Evolutionary conservation across 2,888 invertebrate species (phyloP).

Genomic region (Macrosoma leucophasiata): DNA sequence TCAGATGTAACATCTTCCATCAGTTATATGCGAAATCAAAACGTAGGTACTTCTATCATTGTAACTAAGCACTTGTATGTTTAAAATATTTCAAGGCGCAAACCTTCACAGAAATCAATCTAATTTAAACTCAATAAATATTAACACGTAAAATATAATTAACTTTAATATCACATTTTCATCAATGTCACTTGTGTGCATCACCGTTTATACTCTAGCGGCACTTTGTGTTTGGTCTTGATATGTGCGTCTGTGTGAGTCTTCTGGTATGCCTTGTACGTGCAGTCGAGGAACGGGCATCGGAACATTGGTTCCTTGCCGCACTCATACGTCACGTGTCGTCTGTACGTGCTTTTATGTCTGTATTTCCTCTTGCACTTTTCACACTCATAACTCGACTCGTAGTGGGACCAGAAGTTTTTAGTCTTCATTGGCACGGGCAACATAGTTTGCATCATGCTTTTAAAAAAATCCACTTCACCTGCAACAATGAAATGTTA

Average conservation of each 20-base stretch:
- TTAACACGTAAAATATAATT: conserved; percentile 34
- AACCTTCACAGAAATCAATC: too few relatives aligned
- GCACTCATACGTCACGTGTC: conserved; percentile 81
- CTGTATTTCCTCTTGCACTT: conserved; percentile 84
- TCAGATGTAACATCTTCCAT: too few relatives aligned
- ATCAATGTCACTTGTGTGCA: conserved; percentile 26
- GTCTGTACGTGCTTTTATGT: conserved; percentile 82
- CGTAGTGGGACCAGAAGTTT: conserved; percentile 68
- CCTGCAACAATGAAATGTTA: conserved; percentile 63
- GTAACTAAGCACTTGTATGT: too few relatives aligned
- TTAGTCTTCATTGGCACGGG: conserved; percentile 70
- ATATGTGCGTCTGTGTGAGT: conserved; percentile 70
- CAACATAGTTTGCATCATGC: conserved; percentile 68
- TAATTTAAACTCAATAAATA: too few relatives aligned
- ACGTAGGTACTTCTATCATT: too few relatives aligned
- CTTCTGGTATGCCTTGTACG: conserved; percentile 70
- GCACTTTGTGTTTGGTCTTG: conserved; percentile 70
- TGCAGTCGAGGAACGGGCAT: conserved; percentile 66
- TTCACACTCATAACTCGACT: conserved; percentile 73
- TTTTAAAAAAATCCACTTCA: conserved; percentile 70
- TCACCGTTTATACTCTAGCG: conserved; percentile 75
- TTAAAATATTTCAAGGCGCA: too few relatives aligned
- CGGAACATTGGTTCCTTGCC: conserved; percentile 76
- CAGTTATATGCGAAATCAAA: too few relatives aligned
- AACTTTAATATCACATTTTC: conserved; percentile 65